A percentile compares a stretch with the other conserved stretches of the same genome.
Conservation (phyloP, 1,140 invertebrate species). For the Stenopsyche tienmushanensis region DNA sequence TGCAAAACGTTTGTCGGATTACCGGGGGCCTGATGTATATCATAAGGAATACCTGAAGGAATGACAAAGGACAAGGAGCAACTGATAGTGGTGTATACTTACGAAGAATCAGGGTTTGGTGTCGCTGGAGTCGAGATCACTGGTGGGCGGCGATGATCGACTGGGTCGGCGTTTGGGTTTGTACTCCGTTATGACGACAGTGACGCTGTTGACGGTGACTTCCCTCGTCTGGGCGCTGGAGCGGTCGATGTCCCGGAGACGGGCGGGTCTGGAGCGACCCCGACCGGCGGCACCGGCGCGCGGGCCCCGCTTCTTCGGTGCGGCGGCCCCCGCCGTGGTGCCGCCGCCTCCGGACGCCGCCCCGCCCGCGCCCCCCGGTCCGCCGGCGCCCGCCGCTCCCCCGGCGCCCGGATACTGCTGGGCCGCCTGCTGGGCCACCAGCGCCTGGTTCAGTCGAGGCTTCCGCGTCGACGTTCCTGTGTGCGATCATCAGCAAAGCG, state of each 20-base stretch:
- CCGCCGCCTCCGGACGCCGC: slow-evolving; percentile 54
- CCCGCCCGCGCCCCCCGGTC: slow-evolving; percentile 74
- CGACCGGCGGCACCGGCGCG: slow-evolving; percentile 31
- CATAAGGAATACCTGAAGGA: too few species aligned
- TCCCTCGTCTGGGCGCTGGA: slow-evolving; percentile 86
- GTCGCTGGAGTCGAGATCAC: slow-evolving; percentile 54
- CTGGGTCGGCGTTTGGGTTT: slow-evolving; percentile 71
- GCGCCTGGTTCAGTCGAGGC: slow-evolving; percentile 89
- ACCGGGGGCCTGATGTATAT: too few species aligned
- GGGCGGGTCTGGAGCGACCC: slow-evolving; percentile 62
- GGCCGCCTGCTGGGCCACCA: slow-evolving; percentile 90
- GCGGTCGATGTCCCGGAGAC: slow-evolving; percentile 87
- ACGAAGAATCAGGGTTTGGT: slow-evolving; percentile 42
- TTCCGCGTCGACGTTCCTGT: slow-evolving; percentile 82
- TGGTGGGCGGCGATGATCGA: slow-evolving; percentile 44
- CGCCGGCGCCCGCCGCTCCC: slow-evolving; percentile 67
- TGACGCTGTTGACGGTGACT: slow-evolving; percentile 95
- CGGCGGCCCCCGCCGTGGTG: slow-evolving; percentile 42
- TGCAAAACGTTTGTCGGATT: too few species aligned
- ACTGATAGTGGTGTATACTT: neutral
- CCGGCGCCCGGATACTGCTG: slow-evolving; percentile 58
- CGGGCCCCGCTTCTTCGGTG: slow-evolving; percentile 53
- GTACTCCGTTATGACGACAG: slow-evolving; percentile 95
- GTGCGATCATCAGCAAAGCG: neutral
- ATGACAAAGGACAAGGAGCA: neutral